Evolutionary conservation across 2,797 vertebrate genomes (phyloP).

Genomic region (Anas acuta): DNA sequence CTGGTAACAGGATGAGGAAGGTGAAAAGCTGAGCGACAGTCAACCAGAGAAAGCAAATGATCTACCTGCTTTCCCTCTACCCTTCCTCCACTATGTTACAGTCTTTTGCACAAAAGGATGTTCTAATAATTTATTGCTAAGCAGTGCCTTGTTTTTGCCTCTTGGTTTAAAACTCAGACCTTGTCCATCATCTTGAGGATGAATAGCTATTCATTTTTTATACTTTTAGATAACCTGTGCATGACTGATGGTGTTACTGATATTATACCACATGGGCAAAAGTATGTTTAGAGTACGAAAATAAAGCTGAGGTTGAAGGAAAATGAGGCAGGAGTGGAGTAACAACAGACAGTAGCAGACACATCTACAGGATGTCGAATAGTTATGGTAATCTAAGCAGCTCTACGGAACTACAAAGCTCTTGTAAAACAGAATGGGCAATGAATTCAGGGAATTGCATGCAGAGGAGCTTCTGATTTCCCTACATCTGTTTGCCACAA

Average conservation of each 20-base stretch:
- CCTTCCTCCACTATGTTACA: not conserved
- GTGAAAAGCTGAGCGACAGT: not conserved
- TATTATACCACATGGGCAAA: not conserved
- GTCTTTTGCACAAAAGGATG: not conserved
- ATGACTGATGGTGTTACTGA: not conserved
- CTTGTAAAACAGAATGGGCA: not conserved
- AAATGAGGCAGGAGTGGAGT: not conserved
- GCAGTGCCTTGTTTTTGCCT: not conserved
- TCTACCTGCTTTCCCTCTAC: not conserved
- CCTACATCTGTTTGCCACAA: not conserved
- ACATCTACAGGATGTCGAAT: not conserved
- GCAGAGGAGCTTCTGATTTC: accelerated
- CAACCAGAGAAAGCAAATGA: not conserved
- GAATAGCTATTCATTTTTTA: not conserved
- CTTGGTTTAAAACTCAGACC: not conserved
- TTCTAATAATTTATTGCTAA: not conserved
- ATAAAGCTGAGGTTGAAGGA: not conserved
- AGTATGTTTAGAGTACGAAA: not conserved
- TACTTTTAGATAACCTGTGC: not conserved
- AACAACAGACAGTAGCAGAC: not conserved
- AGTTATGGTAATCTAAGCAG: not conserved
- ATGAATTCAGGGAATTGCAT: accelerated
- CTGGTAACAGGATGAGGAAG: not conserved
- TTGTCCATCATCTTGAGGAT: not conserved
- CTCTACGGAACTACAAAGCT: not conserved